A percentile compares a stretch with the other conserved stretches of the same genome.
phyloP scores from a whole-genome alignment of 2,797 vertebrate species.

The Neoniphon sammara region DNA sequence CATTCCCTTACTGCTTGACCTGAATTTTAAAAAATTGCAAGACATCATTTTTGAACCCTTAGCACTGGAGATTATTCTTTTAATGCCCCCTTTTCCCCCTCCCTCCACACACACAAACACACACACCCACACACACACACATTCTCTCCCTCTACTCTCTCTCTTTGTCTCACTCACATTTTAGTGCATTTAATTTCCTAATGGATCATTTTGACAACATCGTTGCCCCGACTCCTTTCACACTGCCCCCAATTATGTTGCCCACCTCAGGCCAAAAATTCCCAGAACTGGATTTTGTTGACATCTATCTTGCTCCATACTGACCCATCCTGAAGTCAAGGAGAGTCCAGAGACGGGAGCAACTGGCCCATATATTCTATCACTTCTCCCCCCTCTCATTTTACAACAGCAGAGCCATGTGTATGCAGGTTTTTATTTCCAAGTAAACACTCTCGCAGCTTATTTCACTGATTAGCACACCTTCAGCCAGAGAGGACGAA shows the following conservation, averaged over 20 bases:
- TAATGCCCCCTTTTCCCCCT: constrained; percentile 30
- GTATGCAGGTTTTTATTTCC: neutral
- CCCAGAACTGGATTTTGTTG: constrained; percentile 41
- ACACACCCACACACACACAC: constrained; percentile 26
- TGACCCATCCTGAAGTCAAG: constrained; percentile 41
- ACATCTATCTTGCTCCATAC: constrained; percentile 54
- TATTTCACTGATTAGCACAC: constrained; percentile 35
- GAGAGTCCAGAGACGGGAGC: constrained; percentile 27
- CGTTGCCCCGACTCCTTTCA: constrained; percentile 1
- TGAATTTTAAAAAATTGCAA: constrained; percentile 50
- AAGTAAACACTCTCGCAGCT: constrained; percentile 11
- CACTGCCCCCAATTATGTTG: constrained; percentile 19
- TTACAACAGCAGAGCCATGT: neutral
- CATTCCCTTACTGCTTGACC: constrained; percentile 30
- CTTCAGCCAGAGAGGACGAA: neutral
- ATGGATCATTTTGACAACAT: constrained; percentile 75
- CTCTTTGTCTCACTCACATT: constrained; percentile 28
- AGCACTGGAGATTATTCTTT: constrained; percentile 51
- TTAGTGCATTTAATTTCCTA: constrained; percentile 67
- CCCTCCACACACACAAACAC: constrained; percentile 24
- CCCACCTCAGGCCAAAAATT: constrained; percentile 35
- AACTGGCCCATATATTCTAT: constrained; percentile 26
- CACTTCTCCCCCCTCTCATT: neutral
- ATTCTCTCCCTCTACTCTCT: constrained; percentile 2
- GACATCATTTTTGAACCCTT: constrained; percentile 52